Evolutionary conservation across 2,113 vertebrate genomes (phyloP).

Genomic region (Octodon degus): DNA sequence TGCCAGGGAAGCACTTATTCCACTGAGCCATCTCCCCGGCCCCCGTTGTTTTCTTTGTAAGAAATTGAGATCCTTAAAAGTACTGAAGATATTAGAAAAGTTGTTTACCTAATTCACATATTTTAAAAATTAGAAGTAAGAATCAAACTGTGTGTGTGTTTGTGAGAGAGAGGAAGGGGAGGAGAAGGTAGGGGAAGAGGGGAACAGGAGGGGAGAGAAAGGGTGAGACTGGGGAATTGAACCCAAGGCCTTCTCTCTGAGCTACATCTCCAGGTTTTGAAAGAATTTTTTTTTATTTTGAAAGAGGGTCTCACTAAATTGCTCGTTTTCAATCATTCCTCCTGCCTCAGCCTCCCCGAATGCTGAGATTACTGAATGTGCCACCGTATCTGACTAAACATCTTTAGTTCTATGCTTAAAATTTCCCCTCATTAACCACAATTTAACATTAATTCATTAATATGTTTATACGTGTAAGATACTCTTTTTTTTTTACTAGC

Average conservation of each 20-base stretch:
- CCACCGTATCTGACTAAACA: background rate
- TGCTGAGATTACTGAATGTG: background rate
- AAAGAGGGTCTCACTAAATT: background rate
- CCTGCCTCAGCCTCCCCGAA: background rate
- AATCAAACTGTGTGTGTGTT: background rate
- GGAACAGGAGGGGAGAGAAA: too few species aligned
- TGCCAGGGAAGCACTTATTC: too few species aligned
- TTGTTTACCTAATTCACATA: background rate
- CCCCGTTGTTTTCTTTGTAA: background rate
- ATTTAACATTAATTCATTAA: slow-evolving; percentile 1
- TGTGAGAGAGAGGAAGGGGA: background rate
- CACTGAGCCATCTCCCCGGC: too few species aligned
- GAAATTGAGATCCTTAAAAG: background rate
- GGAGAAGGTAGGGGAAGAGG: too few species aligned
- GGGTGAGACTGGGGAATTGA: background rate
- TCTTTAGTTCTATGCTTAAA: background rate
- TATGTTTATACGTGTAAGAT: background rate
- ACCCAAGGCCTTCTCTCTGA: background rate
- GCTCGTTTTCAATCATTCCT: background rate
- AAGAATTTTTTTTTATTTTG: background rate
- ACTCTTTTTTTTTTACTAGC: background rate
- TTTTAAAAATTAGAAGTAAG: background rate
- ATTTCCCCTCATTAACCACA: background rate
- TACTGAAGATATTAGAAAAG: background rate
- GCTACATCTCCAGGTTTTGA: background rate